Base-by-base conservation (phyloP, 2,797 vertebrate genomes). In the Botia almorhae region DNA sequence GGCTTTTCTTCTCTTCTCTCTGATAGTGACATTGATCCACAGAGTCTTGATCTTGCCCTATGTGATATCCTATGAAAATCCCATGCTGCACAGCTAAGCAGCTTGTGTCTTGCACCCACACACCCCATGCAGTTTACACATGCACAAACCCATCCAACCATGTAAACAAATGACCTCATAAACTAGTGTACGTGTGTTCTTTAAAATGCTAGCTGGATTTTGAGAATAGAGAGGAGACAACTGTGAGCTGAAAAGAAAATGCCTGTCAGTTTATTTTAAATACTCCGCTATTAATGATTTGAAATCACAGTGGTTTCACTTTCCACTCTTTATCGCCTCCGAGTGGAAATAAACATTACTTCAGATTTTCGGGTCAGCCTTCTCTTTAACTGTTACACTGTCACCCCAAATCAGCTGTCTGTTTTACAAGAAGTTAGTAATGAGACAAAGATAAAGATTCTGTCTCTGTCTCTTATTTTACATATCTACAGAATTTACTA, bases 21-120 rank as follows among this genome's bases (percentile, higher is more conserved):
- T 71, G 21, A 6, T 84, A 73, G 81, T 83, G 63, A 82, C 86
- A 81, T 78, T 78, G 79, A 81, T 82, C 80, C 33, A 56, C 43
- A 63, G 50, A 74, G 67, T 58, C 81, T 76, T 82, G 83, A 76
- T 84, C 67, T 84, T 84, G 65, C 55, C 71, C 39, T 69, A 74
- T 80, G 75, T 50, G 65, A 26, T 55, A 60, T 80, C 60, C 51
- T 50, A n/a, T n/a, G n/a, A 67, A 51, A 83, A 51, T 83, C 78
- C 74, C 61, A 67, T 69, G 8, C 60, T 82, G 76, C 71, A 71
- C 60, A 74, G 53, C 83, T 75, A 80, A 81, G 80, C 80, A 68
- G 50, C 65, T 64, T 82, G 23, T 48, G 53, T 68, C 4, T n/a
- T 12, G 10, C 71, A 60, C 48, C 61, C 74, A 46, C 78, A 82